Evolutionary conservation across 2,888 invertebrate species (phyloP), one percentile per base, ranked within the genome.

Genomic region (Athetis lepigone): DNA sequence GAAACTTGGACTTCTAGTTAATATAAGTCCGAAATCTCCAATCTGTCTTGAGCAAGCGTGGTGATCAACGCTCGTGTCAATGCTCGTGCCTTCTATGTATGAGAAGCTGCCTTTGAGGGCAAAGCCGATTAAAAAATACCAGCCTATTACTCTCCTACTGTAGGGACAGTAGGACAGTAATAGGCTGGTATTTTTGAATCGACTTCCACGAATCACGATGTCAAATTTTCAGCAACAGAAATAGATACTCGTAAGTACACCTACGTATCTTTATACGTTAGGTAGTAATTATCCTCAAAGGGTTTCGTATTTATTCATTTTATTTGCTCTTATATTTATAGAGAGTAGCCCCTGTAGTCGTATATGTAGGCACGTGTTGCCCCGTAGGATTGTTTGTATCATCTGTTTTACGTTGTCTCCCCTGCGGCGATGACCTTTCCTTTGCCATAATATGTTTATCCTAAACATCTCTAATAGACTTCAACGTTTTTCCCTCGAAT

Each of bases 331-430:
- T 54, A 39, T 49, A 50, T 57, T 58, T 55, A n/a, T n/a, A 47
- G 33, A 21, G n/a, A 64, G 11, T 3, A 61, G 23, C 18, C 70
- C 71, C 45, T 33, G 43, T 40, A 52, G 76, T 47, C 21, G 36
- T 59, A 50, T 56, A 56, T 62, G 60, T 29, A 49, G 62, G 52
- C 29, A 62, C 70, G 52, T 75, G 66, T 71, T 64, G 52, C 65
- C 42, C 60, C 29, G 64, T 71, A 71, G 66, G 59, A 63, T 70
- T 68, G 74, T 74, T 77, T 74, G 73, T 61, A 58, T 77, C 80
- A 63, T 78, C 75, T 81, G 46, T 75, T 55, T 55, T 80, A 70
- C 73, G 79, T 76, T 79, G 82, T 81, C 75, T 83, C 73, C 81
- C 82, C 62, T 59, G 62, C 59, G 79, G 78, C 75, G 70, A 70